These are phyloP conservation scores for Fukomys damarensis DNA, from an alignment of 2,113 vertebrate genomes.

Conservation along the genomic window DNA sequence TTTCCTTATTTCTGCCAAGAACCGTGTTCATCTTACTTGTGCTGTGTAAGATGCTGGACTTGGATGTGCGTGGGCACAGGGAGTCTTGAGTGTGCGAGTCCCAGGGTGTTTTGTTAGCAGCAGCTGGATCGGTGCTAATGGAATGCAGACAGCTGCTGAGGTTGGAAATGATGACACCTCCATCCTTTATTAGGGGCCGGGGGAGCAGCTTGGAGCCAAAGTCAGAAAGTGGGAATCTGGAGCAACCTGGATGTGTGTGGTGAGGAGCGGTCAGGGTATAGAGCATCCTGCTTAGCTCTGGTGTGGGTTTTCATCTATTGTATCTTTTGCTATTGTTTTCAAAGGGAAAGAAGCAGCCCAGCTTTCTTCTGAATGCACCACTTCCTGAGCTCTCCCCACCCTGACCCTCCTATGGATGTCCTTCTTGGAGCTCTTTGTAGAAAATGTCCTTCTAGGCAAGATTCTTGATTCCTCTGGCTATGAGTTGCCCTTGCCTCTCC, in stretches of 20 bases:
- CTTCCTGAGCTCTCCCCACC: background rate
- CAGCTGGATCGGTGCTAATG: background rate
- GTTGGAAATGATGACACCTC: background rate
- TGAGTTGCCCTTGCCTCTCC: too few species aligned
- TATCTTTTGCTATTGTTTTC: background rate
- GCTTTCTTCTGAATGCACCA: background rate
- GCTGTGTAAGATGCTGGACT: background rate
- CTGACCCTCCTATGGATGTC: background rate
- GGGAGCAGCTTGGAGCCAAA: background rate
- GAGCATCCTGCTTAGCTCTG: background rate
- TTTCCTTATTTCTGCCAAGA: background rate
- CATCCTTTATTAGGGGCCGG: background rate
- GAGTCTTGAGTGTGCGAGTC: background rate
- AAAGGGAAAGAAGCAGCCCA: background rate
- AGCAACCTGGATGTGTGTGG: background rate
- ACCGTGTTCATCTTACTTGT: background rate
- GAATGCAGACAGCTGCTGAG: background rate
- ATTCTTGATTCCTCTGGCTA: background rate
- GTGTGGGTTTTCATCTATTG: background rate
- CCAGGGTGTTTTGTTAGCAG: background rate
- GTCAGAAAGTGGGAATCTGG: background rate
- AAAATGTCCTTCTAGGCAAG: background rate
- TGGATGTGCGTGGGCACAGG: rapidly evolving
- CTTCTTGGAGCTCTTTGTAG: background rate
- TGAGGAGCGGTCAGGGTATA: rapidly evolving